Conservation (phyloP, 2,888 invertebrate genomes). For the Frankliniella intonsa region DNA sequence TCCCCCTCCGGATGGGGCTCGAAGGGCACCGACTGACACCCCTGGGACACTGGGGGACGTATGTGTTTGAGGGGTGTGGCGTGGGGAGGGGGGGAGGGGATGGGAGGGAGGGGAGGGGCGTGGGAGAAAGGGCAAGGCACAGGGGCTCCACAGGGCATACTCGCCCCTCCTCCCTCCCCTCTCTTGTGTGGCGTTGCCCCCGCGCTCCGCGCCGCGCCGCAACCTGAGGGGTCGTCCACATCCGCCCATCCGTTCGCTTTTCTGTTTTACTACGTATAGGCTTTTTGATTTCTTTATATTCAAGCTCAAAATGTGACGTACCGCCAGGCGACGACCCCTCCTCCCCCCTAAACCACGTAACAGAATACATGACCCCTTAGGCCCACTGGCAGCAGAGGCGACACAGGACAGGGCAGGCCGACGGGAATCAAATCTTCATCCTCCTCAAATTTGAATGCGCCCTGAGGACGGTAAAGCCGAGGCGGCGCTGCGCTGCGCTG, state of each 20-base stretch:
- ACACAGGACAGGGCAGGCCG: not conserved
- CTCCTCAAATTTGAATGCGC: too few species aligned
- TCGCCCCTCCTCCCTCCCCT: too few species aligned
- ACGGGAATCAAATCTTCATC: not conserved
- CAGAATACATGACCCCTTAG: too few species aligned
- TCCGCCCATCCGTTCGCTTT: too few species aligned
- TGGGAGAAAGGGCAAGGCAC: not conserved
- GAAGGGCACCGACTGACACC: slow-evolving; percentile 21
- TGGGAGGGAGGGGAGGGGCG: not conserved
- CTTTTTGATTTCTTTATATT: too few species aligned
- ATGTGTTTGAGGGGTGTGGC: slow-evolving; percentile 1
- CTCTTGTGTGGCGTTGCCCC: too few species aligned
- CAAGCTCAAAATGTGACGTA: too few species aligned
- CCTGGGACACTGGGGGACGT: slow-evolving; percentile 10
- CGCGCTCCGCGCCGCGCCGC: too few species aligned
- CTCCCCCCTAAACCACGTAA: too few species aligned
- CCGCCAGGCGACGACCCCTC: too few species aligned
- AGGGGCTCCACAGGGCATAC: not conserved
- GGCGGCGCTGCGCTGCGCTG: not conserved
- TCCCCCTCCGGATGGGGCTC: not conserved
- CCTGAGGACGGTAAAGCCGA: not conserved
- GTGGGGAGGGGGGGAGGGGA: not conserved
- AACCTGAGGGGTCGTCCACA: too few species aligned
- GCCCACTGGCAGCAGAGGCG: not conserved
- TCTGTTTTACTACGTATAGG: too few species aligned